Evolutionary conservation across 1,140 invertebrate species (phyloP), one percentile per base, ranked within the genome.

Genomic region (Sminthurides bifidus): DNA sequence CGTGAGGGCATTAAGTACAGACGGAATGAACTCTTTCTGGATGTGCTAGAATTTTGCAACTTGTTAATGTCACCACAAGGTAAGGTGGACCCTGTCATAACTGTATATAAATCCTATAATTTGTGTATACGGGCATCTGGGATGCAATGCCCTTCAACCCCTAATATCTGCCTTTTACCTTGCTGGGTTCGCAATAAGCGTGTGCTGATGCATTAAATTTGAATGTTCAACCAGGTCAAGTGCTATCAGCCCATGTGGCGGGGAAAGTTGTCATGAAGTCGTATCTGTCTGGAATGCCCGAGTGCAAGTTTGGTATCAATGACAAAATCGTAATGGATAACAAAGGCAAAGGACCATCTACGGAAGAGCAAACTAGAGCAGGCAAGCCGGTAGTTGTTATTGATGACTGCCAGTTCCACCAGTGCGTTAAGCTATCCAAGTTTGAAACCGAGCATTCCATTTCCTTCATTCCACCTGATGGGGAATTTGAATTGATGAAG

Each of bases 401-500:
- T 63, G 96, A 99, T 68, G 96, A 98, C 75, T 98, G 95, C 68
- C 96, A 99, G 74, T 99, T 99, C 75, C 95, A 99, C 76, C 96
- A 99, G 71, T 99, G 96, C 73, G 96, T 99, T 8, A 99, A 98
- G 73, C 77, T 99, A 30, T 95, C 91, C 67, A 99, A 99, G 78
- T 99, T 99, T 74, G 96, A 99, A 75, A 98, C 94, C 0, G 96
- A 99, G 73, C 96, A 99, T 77, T 94, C 92, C 67, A 99, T 99
- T 69, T 96, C 91, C 66, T 99, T 99, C 74, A 98, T 99, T 71
- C 96, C 96, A 59, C 95, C 95, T 3, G 96, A 99, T 75, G 96
- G 96, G 52, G 95, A 99, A 79, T 99, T 98, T 74, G 96, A 99
- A 73, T 78, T 99, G 4, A 99, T 99, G 96, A 90, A 92, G 84